Base-by-base conservation (phyloP, 2,113 vertebrate species). In the Notechis scutatus region DNA sequence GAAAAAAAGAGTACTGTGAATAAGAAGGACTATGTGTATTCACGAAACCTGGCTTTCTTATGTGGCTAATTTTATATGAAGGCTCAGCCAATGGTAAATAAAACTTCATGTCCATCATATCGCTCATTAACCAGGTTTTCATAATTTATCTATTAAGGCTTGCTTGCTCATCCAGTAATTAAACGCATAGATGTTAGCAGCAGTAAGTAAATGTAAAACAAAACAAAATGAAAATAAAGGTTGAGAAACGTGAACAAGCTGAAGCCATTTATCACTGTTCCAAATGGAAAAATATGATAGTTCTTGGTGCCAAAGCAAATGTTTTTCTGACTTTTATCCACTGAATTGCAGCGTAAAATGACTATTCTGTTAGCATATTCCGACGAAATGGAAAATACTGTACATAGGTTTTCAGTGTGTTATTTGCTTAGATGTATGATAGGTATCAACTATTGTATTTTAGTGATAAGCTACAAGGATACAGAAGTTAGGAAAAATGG, bases 191-290 rank as follows among this genome's bases (percentile, higher is more conserved):
- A 98, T 98, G 98, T 98, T 97, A 98, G 91, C 97, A 98, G 98
- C 96, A 96, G 97, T 98, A 98, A 98, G 97, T 97, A 98, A 97
- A 98, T 97, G 97, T 98, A 97, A 98, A 97, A 98, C 96, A 97
- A 97, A 98, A 97, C 96, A 97, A 97, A 96, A 96, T 97, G 96
- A 96, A 97, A 97, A 96, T 94, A 96, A 97, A 93, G 96, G 96
- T 97, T 97, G 96, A 96, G 95, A 96, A 96, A 94, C 97, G 97
- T 97, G 96, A 98, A 96, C 97, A 94, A 96, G 96, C 95, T 95
- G 94, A 94, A 95, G 95, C 97, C 97, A 98, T 98, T 98, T 98
- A 97, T 98, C 98, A 98, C 97, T 96, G 95, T 92, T 97, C 95
- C 96, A 96, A 97, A 96, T 97, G 96, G 96, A 98, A 97, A 97